A percentile compares a stretch with the other conserved stretches of the same genome.
phyloP scores from a whole-genome alignment of 2,888 invertebrate species.

The Psylliodes chrysocephalus region DNA sequence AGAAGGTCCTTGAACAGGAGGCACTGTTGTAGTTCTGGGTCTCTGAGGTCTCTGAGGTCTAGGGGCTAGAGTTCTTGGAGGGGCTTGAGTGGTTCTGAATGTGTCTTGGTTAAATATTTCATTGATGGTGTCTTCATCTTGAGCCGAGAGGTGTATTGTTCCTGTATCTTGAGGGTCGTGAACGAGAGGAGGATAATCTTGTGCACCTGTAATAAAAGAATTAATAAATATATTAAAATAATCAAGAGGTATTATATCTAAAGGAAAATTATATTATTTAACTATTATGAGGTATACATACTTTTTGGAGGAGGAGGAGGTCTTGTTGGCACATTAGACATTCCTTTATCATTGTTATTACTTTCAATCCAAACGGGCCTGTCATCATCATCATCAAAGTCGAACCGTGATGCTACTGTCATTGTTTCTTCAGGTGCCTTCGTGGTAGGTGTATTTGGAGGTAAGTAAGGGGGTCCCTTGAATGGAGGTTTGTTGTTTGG shows the following conservation, averaged over 20 bases:
- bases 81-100: not conserved
- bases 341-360: not conserved
- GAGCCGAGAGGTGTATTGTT: slow-evolving; percentile 25
- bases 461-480: slow-evolving; percentile 51
- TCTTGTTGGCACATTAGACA: slow-evolving; percentile 27
- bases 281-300: not conserved
- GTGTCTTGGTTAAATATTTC: not conserved
- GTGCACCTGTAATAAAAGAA: not conserved
- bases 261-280: too few relatives aligned
- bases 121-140: slow-evolving; percentile 16
- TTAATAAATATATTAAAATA: not conserved
- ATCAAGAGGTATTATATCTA: too few relatives aligned
- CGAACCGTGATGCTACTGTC: slow-evolving; percentile 20
- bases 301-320: slow-evolving; percentile 30
- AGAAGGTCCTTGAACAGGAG: slow-evolving; percentile 10
- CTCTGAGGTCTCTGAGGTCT: not conserved
- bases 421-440: slow-evolving; percentile 31
- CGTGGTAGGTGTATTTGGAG: slow-evolving; percentile 45
- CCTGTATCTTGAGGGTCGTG: slow-evolving; percentile 41
- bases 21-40: not conserved
- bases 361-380: slow-evolving; percentile 53
- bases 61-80: not conserved
- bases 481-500: slow-evolving; percentile 49
- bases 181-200: slow-evolving; percentile 47
- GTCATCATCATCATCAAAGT: slow-evolving; percentile 51